These are phyloP conservation scores for Melanotaenia parkinsoni DNA, from an alignment of 2,797 vertebrate genomes.

Conservation along the genomic window DNA sequence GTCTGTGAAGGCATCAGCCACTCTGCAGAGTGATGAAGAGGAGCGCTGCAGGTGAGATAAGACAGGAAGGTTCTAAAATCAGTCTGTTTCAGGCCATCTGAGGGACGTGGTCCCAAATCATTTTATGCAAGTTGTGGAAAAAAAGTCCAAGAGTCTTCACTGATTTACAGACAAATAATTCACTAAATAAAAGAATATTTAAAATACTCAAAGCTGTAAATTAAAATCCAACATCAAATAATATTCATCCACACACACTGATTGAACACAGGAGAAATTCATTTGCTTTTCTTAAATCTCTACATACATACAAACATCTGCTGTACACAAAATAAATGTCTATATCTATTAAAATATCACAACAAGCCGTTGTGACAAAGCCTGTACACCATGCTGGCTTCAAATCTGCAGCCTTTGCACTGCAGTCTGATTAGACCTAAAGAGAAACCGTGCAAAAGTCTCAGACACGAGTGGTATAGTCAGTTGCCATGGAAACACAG, in stretches of 20 bases:
- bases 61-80: neutral
- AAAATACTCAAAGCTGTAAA: neutral
- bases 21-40: conserved; percentile 8
- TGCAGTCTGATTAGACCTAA: neutral
- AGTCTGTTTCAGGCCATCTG: neutral
- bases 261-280: conserved; percentile 19
- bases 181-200: conserved; percentile 2
- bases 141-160: conserved; percentile 9
- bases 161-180: conserved; percentile 1
- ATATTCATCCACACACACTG: conserved; percentile 5
- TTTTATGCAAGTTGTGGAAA: conserved; percentile 9
- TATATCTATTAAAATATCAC: neutral
- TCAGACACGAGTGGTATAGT: conserved; percentile 2
- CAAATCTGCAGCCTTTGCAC: neutral
- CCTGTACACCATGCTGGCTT: neutral
- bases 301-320: conserved; percentile 2
- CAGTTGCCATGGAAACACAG: conserved; percentile 44
- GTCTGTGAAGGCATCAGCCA: conserved; percentile 49
- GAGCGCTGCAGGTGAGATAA: conserved; percentile 1
- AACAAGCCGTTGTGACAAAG: neutral
- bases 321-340: conserved; percentile 6
- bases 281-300: conserved; percentile 15
- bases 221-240: conserved; percentile 9
- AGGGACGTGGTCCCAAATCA: conserved; percentile 5
- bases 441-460: conserved; percentile 26